These are phyloP conservation scores for Mongoloraphidia duomilia DNA, from an alignment of 2,888 invertebrate species.

Conservation along the genomic window DNA sequence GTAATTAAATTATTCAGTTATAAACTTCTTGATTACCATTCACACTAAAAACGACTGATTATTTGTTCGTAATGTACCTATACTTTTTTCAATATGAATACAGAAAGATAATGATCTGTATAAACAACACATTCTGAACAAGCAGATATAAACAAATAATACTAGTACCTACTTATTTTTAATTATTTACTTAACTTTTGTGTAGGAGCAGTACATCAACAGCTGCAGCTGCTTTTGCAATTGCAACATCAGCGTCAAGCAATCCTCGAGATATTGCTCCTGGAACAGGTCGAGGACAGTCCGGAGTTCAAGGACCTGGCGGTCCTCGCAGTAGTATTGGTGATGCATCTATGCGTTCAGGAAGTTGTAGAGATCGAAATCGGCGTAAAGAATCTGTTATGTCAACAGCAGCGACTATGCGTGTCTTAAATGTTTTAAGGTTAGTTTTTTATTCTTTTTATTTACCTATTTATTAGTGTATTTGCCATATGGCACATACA, in stretches of 20 bases:
- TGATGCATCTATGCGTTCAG: constrained; percentile 22
- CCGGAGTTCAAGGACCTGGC: background rate
- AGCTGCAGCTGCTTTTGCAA: constrained; percentile 83
- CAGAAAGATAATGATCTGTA: too few species aligned
- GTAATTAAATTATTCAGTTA: too few species aligned
- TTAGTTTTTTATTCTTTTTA: too few species aligned
- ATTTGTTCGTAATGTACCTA: too few species aligned
- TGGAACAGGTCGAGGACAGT: constrained; percentile 9
- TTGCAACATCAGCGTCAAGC: constrained; percentile 76
- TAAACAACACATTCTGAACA: too few species aligned
- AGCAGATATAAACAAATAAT: too few species aligned
- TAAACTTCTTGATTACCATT: too few species aligned
- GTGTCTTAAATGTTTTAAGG: constrained; percentile 75
- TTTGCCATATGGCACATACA: too few species aligned
- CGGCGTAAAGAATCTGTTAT: constrained; percentile 60
- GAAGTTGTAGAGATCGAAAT: constrained; percentile 32
- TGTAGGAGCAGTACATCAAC: constrained; percentile 67
- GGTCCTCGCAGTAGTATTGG: constrained; percentile 23
- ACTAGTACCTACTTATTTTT: too few species aligned
- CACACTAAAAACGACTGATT: too few species aligned
- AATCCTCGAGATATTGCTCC: constrained; percentile 57
- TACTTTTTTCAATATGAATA: too few species aligned
- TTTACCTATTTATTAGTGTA: too few species aligned
- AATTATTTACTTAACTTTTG: background rate
- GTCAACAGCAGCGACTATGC: constrained; percentile 87